Percentiles rank a stretch among this genome's conserved stretches.
These are phyloP conservation scores for Phengaris arion DNA, from an alignment of 2,888 invertebrate genomes.

Conservation along the genomic window DNA sequence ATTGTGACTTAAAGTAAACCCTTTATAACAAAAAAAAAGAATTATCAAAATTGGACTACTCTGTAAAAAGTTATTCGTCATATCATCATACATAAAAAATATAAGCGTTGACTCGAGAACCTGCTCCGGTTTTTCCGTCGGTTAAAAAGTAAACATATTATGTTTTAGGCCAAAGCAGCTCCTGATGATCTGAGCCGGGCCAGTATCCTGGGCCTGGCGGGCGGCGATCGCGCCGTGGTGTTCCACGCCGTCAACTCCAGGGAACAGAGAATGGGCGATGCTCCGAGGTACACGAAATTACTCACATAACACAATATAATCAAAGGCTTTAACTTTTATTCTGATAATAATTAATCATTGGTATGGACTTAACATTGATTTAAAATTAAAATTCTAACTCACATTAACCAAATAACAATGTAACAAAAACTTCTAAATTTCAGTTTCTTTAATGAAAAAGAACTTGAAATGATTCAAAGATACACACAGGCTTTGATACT, in stretches of 20 bases:
- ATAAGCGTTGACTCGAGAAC: no score
- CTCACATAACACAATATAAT: no score
- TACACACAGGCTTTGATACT: slow-evolving; percentile 80
- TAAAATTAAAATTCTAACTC: not conserved
- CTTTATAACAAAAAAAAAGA: no score
- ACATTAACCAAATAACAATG: not conserved
- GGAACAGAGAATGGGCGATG: slow-evolving; percentile 59
- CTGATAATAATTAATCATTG: not conserved
- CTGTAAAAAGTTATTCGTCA: no score
- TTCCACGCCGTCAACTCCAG: slow-evolving; percentile 61
- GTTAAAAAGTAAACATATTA: not conserved
- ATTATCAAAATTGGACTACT: no score
- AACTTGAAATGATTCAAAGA: slow-evolving; percentile 80
- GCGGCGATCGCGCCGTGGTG: slow-evolving; percentile 52
- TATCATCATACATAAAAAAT: no score
- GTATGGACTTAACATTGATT: not conserved
- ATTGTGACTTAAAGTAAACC: no score
- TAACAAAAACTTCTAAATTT: slow-evolving; percentile 30
- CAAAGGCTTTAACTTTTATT: not conserved
- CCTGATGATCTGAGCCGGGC: slow-evolving; percentile 49
- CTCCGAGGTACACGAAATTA: slow-evolving; percentile 55
- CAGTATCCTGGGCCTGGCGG: slow-evolving; percentile 48
- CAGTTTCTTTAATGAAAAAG: slow-evolving; percentile 86
- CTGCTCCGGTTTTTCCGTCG: no score
- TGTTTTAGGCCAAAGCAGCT: slow-evolving; percentile 47